Percentiles rank a stretch among this genome's conserved stretches.
Evolutionary conservation across 2,888 invertebrate species (phyloP).

Genomic region (Luperina testacea): DNA sequence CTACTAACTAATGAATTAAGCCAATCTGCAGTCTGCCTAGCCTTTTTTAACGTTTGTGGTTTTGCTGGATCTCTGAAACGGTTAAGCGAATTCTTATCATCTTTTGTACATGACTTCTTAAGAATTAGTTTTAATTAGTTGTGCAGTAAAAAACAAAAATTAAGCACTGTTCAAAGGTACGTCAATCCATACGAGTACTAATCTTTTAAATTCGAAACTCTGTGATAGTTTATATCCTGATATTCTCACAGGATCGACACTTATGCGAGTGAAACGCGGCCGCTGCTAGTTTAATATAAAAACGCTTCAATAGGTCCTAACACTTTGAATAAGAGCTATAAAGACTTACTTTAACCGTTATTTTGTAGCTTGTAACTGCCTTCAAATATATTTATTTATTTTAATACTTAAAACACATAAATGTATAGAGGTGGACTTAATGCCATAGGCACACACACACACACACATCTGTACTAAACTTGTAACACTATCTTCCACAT

Average conservation of each 20-base stretch:
- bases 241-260: too few species aligned
- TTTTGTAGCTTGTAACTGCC: not conserved
- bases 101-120: not conserved
- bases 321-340: not conserved
- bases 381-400: too few species aligned
- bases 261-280: too few species aligned
- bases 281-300: not conserved
- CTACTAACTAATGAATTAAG: not conserved
- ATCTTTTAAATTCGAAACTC: not conserved
- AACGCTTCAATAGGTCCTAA: not conserved
- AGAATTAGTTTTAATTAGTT: not conserved
- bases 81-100: not conserved
- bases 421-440: too few species aligned
- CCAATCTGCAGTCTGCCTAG: not conserved
- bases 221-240: too few species aligned
- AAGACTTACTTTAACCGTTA: not conserved
- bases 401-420: too few species aligned
- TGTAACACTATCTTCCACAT: too few species aligned
- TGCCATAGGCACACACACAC: too few species aligned
- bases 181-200: too few species aligned
- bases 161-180: not conserved
- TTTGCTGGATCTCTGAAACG: not conserved
- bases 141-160: not conserved
- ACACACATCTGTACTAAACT: too few species aligned
- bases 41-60: not conserved